Percentiles rank a stretch among this genome's conserved stretches.
These are phyloP conservation scores for Plutomurus gul DNA, from an alignment of 1,140 invertebrate genomes.

Conservation along the genomic window DNA sequence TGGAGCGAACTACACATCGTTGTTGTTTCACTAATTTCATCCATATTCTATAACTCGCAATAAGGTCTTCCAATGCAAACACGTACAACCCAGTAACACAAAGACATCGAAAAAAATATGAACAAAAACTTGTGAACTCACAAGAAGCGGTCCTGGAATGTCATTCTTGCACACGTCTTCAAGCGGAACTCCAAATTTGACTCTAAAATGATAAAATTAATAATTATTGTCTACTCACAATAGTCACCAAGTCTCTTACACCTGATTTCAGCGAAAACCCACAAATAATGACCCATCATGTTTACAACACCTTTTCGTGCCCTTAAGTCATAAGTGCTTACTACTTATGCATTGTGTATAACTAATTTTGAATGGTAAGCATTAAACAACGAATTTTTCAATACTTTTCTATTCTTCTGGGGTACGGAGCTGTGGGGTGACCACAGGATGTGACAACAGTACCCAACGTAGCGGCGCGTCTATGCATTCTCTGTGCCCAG, in stretches of 20 bases:
- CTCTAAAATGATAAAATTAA: constrained; percentile 63
- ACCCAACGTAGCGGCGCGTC: constrained; percentile 81
- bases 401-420: constrained; percentile 79
- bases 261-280: too few relatives aligned
- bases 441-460: constrained; percentile 86
- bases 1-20: too few relatives aligned
- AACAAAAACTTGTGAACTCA: constrained; percentile 60
- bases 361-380: neutral
- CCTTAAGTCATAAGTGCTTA: too few relatives aligned
- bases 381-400: neutral
- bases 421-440: constrained; percentile 75
- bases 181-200: constrained; percentile 86
- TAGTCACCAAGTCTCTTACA: too few relatives aligned
- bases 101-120: constrained; percentile 12
- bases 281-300: too few relatives aligned
- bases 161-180: constrained; percentile 91
- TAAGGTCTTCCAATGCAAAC: too few relatives aligned
- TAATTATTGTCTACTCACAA: too few relatives aligned
- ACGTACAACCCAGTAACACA: too few relatives aligned
- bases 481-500: constrained; percentile 83
- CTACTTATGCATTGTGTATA: neutral
- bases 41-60: too few relatives aligned
- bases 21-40: too few relatives aligned
- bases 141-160: constrained; percentile 85
- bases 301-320: too few relatives aligned